Evolutionary conservation across 2,113 vertebrate species (phyloP).

Genomic region (Cyphomyrus discorhynchus): DNA sequence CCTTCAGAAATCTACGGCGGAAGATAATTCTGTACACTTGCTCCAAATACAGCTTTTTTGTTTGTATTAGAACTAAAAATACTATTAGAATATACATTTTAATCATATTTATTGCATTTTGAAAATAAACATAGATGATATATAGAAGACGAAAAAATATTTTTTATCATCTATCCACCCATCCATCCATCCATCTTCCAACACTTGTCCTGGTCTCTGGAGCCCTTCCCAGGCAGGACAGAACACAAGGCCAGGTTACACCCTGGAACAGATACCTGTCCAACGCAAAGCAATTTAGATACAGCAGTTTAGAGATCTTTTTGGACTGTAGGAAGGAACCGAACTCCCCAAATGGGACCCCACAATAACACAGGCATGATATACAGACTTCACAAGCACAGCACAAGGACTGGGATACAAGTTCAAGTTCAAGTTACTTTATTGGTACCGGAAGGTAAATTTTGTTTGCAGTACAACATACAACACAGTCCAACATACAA

Average conservation of each 20-base stretch:
- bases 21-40: not conserved
- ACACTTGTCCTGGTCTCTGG: not conserved
- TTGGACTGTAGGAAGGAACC: not conserved
- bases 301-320: not conserved
- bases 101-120: not conserved
- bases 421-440: too few species aligned
- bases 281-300: not conserved
- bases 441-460: too few species aligned
- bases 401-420: not conserved
- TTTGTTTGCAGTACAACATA: too few species aligned
- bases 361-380: not conserved
- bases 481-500: not conserved
- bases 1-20: not conserved
- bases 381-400: not conserved
- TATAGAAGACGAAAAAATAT: not conserved
- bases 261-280: not conserved
- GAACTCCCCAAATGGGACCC: not conserved
- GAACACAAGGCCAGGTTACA: not conserved
- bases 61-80: not conserved
- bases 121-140: not conserved
- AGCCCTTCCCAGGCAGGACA: not conserved
- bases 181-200: not conserved
- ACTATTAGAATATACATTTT: not conserved
- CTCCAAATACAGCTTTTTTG: not conserved
- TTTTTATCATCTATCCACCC: not conserved